Evolutionary conservation across 2,888 invertebrate species (phyloP).

Genomic region (Hololepta plana): DNA sequence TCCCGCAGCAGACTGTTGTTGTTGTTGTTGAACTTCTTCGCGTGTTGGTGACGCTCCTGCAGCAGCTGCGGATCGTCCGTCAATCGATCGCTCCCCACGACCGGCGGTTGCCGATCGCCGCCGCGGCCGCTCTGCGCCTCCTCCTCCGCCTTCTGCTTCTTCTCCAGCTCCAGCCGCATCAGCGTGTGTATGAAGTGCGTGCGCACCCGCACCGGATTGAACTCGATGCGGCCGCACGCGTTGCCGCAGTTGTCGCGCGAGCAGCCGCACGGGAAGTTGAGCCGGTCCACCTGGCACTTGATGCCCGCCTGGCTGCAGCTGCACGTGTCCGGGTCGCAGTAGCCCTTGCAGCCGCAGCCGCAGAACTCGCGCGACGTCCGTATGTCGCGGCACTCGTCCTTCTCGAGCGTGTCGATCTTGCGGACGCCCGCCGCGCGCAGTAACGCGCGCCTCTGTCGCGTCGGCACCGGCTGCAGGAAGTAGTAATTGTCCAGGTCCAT

Average conservation of each 20-base stretch:
- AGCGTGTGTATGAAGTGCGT: conserved; percentile 95
- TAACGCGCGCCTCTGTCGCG: conserved; percentile 72
- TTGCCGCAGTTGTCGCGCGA: conserved; percentile 88
- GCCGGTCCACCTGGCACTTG: conserved; percentile 92
- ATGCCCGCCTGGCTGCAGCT: conserved; percentile 89
- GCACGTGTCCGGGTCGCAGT: conserved; percentile 91
- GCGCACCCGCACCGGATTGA: conserved; percentile 86
- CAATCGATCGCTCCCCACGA: conserved; percentile 12
- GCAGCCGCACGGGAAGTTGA: conserved; percentile 94
- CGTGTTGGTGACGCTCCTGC: conserved; percentile 13
- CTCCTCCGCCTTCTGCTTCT: conserved; percentile 50
- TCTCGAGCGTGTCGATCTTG: conserved; percentile 84
- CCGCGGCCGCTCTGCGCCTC: too few relatives aligned
- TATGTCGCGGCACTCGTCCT: conserved; percentile 86
- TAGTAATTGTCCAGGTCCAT: conserved; percentile 79
- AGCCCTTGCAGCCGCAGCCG: conserved; percentile 82
- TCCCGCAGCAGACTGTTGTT: conserved; percentile 31
- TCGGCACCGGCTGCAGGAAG: conserved; percentile 82
- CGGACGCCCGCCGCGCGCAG: conserved; percentile 83
- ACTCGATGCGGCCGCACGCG: conserved; percentile 83
- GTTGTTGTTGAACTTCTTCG: conserved; percentile 16
- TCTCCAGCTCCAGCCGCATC: conserved; percentile 81
- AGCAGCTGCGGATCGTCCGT: conserved; percentile 12
- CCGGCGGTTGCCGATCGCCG: conserved; percentile 21
- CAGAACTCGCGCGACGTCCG: conserved; percentile 83